Percentiles rank a stretch among this genome's conserved stretches.
Conservation (phyloP, 2,797 vertebrate species). For the Ceyx erithaca region DNA sequence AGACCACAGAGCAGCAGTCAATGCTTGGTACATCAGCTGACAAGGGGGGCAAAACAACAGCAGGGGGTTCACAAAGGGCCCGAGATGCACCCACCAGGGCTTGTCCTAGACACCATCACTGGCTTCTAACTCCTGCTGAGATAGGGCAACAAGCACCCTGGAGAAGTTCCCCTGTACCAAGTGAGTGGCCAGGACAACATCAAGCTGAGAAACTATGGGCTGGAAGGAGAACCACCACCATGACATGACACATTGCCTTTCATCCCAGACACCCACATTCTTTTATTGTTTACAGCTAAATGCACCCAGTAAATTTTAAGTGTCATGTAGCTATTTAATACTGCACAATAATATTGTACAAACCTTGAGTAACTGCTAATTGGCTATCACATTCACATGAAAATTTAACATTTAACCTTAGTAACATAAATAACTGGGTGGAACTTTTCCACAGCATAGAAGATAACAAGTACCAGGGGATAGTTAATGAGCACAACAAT, state of each 20-base stretch:
- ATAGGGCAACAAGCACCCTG: fast-evolving
- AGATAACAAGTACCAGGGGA: not conserved
- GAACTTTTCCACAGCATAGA: not conserved
- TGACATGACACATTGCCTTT: not conserved
- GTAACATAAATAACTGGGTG: not conserved
- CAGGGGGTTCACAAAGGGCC: not conserved
- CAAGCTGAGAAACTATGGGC: not conserved
- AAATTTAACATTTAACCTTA: not conserved
- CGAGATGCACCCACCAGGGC: fast-evolving
- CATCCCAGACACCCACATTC: not conserved
- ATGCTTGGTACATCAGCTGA: fast-evolving
- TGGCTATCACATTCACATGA: not conserved
- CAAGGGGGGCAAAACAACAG: not conserved
- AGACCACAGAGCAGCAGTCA: not conserved
- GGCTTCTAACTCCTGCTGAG: fast-evolving
- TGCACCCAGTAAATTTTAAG: too few species aligned
- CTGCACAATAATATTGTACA: not conserved
- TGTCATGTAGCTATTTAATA: not conserved
- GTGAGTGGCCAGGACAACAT: fast-evolving
- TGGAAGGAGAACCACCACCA: not conserved
- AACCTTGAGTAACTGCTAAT: not conserved
- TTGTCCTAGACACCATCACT: not conserved
- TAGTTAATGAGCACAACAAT: not conserved
- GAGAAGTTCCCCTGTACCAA: not conserved
- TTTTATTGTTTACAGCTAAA: too few species aligned